Base-by-base conservation (phyloP, 2,888 invertebrate species). In the Leucoptera coffeella region DNA sequence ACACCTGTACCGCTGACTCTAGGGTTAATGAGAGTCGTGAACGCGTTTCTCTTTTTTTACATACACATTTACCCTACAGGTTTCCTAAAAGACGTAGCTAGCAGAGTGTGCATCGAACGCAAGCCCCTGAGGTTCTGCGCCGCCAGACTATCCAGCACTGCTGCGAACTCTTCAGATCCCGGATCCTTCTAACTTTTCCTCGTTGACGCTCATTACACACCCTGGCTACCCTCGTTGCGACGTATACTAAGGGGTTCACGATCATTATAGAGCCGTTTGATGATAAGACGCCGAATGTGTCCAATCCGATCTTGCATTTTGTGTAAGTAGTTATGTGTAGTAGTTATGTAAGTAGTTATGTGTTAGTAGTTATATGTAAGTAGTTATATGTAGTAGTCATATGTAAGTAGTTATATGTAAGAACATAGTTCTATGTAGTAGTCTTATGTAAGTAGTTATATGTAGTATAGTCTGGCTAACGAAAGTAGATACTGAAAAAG, bases 211-310 rank as follows among this genome's bases (percentile, higher is more conserved):
- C 26, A 71, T 78, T 51, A 88, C 83, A 1, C 85, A 89, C 52
- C 80, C 99, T 43, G n/a, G 97, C 97, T 2, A 99, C 99, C 0
- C 74, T 99, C 10, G 91, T 97, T 9, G 84, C 94, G 14, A 96
- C 97, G 0, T 99, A 99, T 47, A 92, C 93, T 0, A 91, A 86
- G 65, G 97, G 97, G 2, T 99, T 99, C 59, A 91, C 92, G 1
- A 84, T 99, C 33, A 96, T 99, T 38, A 87, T 99, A 11, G 99
- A 99, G 56, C 99, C 99, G 0, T 95, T 90, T 50, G 97, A 99
- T 50, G 95, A 96, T 44, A 89, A 84, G 54, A 85, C 90, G 0
- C 90, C 91, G 0, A 89, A 88, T 0, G 88, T 91, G 6, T 81
- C 87, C 2, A 93, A 93, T 57, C 91, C 91, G 0, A 80, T 92